phyloP scores from a whole-genome alignment of 2,888 invertebrate genomes.

The Latheticus oryzae region DNA sequence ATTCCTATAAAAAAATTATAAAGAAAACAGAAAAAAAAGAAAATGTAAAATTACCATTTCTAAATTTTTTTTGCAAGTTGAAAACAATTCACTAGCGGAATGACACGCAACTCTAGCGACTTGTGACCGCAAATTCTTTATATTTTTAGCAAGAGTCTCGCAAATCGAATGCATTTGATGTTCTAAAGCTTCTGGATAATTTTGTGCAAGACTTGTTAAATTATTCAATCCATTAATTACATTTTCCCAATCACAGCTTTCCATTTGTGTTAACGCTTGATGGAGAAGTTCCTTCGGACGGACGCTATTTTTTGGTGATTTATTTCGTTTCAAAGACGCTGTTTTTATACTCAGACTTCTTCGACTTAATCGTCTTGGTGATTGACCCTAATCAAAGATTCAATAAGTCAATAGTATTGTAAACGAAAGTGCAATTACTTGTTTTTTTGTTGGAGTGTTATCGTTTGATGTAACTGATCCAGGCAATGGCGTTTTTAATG shows the following conservation, averaged over 20 bases:
- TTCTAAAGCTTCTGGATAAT: conserved; percentile 72
- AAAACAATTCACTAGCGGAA: conserved; percentile 84
- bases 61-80: conserved; percentile 66
- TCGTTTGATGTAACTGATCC: conserved; percentile 48
- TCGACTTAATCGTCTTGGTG: conserved; percentile 42
- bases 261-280: conserved; percentile 74
- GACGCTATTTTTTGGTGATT: conserved; percentile 58
- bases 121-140: conserved; percentile 91
- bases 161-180: conserved; percentile 77
- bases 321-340: conserved; percentile 33
- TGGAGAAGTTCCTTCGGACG: conserved; percentile 75
- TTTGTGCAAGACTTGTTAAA: conserved; percentile 70
- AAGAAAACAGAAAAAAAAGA: conserved; percentile 18
- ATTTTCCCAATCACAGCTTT: conserved; percentile 83
- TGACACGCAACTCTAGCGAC: conserved; percentile 91
- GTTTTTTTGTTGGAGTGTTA: conserved; percentile 41
- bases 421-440: conserved; percentile 9
- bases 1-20: conserved; percentile 70
- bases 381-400: conserved; percentile 19
- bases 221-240: conserved; percentile 78
- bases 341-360: conserved; percentile 24
- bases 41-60: conserved; percentile 68
- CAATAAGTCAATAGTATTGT: no score
- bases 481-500: conserved; percentile 49
- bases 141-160: conserved; percentile 79